These are phyloP conservation scores for Drosophila prostipennis DNA, from an alignment of 2,888 invertebrate genomes.

Conservation along the genomic window DNA sequence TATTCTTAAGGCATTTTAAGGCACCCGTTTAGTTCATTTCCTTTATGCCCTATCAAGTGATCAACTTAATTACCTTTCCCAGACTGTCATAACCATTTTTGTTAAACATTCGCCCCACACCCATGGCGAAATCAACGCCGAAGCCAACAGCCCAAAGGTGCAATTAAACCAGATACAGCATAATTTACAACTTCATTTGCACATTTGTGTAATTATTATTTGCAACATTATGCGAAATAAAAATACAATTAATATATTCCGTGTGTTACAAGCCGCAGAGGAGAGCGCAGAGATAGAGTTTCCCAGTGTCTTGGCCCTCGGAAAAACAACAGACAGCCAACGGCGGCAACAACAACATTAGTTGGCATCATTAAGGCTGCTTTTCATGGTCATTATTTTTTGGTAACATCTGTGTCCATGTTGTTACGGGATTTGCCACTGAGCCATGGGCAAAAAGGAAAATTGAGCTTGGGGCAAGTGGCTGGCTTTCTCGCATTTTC, in stretches of 20 bases:
- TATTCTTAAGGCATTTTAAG: background rate
- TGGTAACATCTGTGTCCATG: conserved; percentile 83
- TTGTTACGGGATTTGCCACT: conserved; percentile 69
- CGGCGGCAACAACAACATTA: conserved; percentile 70
- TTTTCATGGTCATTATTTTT: conserved; percentile 84
- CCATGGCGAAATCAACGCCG: conserved; percentile 48
- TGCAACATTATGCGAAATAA: conserved; percentile 81
- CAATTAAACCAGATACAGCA: conserved; percentile 74
- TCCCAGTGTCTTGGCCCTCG: conserved; percentile 28
- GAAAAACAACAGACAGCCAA: conserved; percentile 46
- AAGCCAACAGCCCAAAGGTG: conserved; percentile 56
- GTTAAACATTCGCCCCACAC: conserved; percentile 9
- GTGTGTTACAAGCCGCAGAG: conserved; percentile 49
- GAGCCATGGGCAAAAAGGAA: conserved; percentile 43
- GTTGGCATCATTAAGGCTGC: conserved; percentile 84
- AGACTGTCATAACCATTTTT: conserved; percentile 11
- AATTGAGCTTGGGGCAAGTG: conserved; percentile 38
- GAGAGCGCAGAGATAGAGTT: background rate
- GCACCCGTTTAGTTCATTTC: conserved; percentile 3
- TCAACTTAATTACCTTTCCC: conserved; percentile 18
- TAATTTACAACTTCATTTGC: conserved; percentile 82
- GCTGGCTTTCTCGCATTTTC: conserved; percentile 19
- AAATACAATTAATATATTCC: conserved; percentile 81
- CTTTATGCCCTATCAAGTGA: conserved; percentile 1
- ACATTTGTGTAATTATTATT: conserved; percentile 81